Base-by-base conservation (phyloP, 2,797 vertebrate genomes). In the Nyctibius grandis region DNA sequence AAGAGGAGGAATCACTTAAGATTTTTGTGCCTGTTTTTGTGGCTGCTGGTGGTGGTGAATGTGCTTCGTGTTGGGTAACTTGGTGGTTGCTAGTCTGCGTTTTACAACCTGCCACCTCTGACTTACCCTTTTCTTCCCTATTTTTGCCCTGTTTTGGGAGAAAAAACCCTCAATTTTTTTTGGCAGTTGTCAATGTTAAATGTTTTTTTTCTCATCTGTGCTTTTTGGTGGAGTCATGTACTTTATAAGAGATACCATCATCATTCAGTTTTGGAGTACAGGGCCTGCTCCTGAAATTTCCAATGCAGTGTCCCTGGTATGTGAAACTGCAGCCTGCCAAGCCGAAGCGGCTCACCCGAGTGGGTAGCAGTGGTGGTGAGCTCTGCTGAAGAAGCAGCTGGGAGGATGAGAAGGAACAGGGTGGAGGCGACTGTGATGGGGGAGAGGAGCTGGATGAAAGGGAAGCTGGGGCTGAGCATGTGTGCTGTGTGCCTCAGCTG, bases 81-180 rank as follows among this genome's bases (percentile, higher is more conserved):
- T 68, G 63, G 56, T 61, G 67, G 33, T 33, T 86, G n/a, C 45
- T 59, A 51, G 8, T 83, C 51, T 77, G 34, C 5, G 1, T 85
- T 95, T 91, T 91, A 76, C 53, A 81, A 57, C 25, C 53, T 90
- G 36, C 33, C 6, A 18, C 21, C 25, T 86, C 73, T 76, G 36
- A 45, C 31, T 53, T 50, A 25, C 42, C 33, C 23, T 51, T 89
- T 72, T 64, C 18, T 72, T 88, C 86, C 21, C 25, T 64, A 3
- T 42, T 89, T 79, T 80, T 63, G 8, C 16, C 38, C 33, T 34
- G 6, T 25, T 84, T 87, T 6, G 4, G 28, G 15, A 4, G 18
- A 31, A 18, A 16, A 5, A n/a, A 23, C 1, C 11, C 12, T 50
- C 12, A 16, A 1, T 77, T 56, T 68, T 40, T 45, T 56, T 10